Base-by-base conservation (phyloP, 2,888 invertebrate genomes). In the Pyrrhosoma nymphula region DNA sequence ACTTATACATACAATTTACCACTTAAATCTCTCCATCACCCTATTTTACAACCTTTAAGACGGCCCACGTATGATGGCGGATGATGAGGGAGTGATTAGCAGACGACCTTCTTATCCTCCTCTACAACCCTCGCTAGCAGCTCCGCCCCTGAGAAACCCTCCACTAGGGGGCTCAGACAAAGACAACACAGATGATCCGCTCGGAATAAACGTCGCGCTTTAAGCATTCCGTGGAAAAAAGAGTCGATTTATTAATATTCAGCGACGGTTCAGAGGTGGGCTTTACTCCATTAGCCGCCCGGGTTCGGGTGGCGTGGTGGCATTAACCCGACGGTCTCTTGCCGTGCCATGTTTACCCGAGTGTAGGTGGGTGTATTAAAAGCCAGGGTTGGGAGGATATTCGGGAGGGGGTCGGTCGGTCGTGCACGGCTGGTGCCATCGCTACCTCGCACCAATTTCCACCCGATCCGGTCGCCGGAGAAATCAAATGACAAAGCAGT, bases 171-270 rank as follows among this genome's bases (percentile, higher is more conserved):
- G 47, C 8, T 47, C 47, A 47, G n/a, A 69, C 69, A 26, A 10
- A 8, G 26, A n/a, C 69, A n/a, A 69, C 69, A 69, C 26, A 69
- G 69, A 69, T n/a, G 69, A 69, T 69, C n/a, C 69, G 10, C 69
- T 69, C n/a, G 26, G 69, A 91, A 91, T 63, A 91, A 91, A 91
- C 69, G 93, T 55, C 69, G n/a, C n/a, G 23, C 69, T 20, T 69
- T 23, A 69, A 69, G 69, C 20, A 69, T 69, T 93, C 93, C 69
- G 82, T 3, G 30, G 82, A 35, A 20, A 47, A 30, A 82, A 93
- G 69, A 93, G 91, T 75, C 93, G 93, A 93, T 93, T 93, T 93
- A 93, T 93, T 93, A 93, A 93, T 93, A 47, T 93, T 47, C 93
- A 75, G 63, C 60, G 63, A 39, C 69, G 93, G 16, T 60, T 60